Percentiles rank a stretch among this genome's conserved stretches.
Evolutionary conservation across 2,113 vertebrate species (phyloP).

Genomic region (Riparia riparia): DNA sequence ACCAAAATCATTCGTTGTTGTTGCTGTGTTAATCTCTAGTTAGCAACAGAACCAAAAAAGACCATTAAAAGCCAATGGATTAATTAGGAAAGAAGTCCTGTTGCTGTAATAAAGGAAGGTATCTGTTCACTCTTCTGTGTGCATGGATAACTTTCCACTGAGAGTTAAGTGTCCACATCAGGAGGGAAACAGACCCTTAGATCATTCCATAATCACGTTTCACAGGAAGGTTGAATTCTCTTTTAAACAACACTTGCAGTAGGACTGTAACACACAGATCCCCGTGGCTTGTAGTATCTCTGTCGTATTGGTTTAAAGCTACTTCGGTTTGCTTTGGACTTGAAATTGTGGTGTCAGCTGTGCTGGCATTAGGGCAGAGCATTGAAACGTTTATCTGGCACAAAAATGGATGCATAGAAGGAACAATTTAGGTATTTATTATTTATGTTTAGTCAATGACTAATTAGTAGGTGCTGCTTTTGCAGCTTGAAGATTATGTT

Average conservation of each 20-base stretch:
- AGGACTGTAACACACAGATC: neutral
- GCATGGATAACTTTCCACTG: neutral
- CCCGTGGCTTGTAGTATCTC: neutral
- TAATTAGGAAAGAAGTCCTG: slow-evolving; percentile 8
- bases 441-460: slow-evolving; percentile 99
- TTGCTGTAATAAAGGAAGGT: neutral
- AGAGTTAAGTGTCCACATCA: neutral
- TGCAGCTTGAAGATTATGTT: slow-evolving; percentile 92
- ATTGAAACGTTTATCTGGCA: slow-evolving; percentile 66
- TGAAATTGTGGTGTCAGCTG: slow-evolving; percentile 77
- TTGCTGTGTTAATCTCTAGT: neutral
- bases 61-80: neutral
- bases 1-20: neutral
- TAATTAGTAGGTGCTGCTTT: slow-evolving; percentile 96
- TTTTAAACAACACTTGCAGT: slow-evolving; percentile 35
- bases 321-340: slow-evolving; percentile 77
- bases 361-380: slow-evolving; percentile 71
- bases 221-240: slow-evolving; percentile 53
- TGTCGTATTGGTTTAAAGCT: slow-evolving; percentile 44
- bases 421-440: slow-evolving; percentile 90
- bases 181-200: neutral
- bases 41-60: neutral
- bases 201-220: neutral
- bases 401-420: slow-evolving; percentile 70
- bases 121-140: neutral